Evolutionary conservation across 2,888 invertebrate species (phyloP).

Genomic region (Bellardia bayeri): DNA sequence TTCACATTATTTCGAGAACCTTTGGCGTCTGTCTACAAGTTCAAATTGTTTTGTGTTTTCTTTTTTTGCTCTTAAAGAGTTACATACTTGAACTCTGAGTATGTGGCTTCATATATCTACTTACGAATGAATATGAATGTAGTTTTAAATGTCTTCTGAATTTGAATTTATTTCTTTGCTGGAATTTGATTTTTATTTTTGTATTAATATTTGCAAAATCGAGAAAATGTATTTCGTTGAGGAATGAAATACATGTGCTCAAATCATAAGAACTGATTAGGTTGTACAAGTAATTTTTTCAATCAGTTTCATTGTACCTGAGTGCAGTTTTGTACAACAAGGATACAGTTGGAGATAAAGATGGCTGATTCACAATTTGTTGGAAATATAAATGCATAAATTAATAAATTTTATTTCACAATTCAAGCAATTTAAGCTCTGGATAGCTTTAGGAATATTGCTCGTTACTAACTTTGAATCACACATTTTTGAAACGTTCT

Average conservation of each 20-base stretch:
- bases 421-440: too few relatives aligned
- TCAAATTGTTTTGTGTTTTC: constrained; percentile 53
- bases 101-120: constrained; percentile 19
- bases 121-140: not conserved
- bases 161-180: constrained; percentile 46
- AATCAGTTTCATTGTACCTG: constrained; percentile 39
- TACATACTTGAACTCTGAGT: constrained; percentile 63
- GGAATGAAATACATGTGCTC: constrained; percentile 39
- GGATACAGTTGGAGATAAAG: too few relatives aligned
- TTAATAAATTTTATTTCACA: too few relatives aligned
- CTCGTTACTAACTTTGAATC: too few relatives aligned
- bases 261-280: constrained; percentile 20
- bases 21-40: constrained; percentile 76
- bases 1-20: constrained; percentile 74
- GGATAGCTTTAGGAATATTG: too few relatives aligned
- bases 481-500: too few relatives aligned
- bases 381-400: too few relatives aligned
- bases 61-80: constrained; percentile 28
- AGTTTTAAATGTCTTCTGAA: constrained; percentile 48
- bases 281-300: not conserved
- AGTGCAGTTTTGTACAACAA: not conserved
- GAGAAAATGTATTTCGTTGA: constrained; percentile 1
- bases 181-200: constrained; percentile 65
- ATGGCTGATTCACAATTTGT: too few relatives aligned
- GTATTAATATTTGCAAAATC: constrained; percentile 46